Base-by-base conservation (phyloP, 2,888 invertebrate species). In the Tinea semifulvella region DNA sequence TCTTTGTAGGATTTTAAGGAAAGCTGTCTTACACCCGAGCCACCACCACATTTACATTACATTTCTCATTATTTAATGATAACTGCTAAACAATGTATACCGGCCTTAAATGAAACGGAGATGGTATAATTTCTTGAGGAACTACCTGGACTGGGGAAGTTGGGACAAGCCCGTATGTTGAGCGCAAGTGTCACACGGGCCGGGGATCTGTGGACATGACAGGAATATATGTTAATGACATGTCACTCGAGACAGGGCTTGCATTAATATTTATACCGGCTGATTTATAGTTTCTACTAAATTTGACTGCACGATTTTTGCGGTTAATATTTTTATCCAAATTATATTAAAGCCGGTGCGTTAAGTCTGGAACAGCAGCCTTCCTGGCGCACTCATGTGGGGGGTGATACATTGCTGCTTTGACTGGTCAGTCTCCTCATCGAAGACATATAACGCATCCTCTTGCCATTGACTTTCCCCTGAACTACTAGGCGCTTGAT, bases 361-460 rank as follows among this genome's bases (percentile, higher is more conserved):
- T n/a, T n/a, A n/a, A n/a, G n/a, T n/a, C 51, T 50, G 54, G 54
- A 52, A 59, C 60, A 60, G 52, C 55, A 57, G 52, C n/a, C n/a
- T n/a, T n/a, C n/a, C n/a, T n/a, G n/a, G n/a, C n/a, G n/a, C n/a
- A n/a, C n/a, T n/a, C n/a, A n/a, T n/a, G n/a, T n/a, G n/a, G n/a
- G n/a, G n/a, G n/a, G n/a, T n/a, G n/a, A n/a, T n/a, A n/a, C n/a
- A 68, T 66, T 67, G 61, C 50, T 56, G 57, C 52, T 54, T 55
- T 56, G 52, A 53, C n/a, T n/a, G n/a, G n/a, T n/a, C n/a, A n/a
- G n/a, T n/a, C n/a, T n/a, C n/a, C n/a, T n/a, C n/a, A n/a, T n/a
- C n/a, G n/a, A n/a, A n/a, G n/a, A n/a, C n/a, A n/a, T n/a, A n/a
- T n/a, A n/a, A n/a, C n/a, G n/a, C n/a, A n/a, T n/a, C n/a, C n/a